Evolutionary conservation across 2,113 vertebrate genomes (phyloP), one percentile per base, ranked within the genome.

Genomic region (Marcusenius ussheri): DNA sequence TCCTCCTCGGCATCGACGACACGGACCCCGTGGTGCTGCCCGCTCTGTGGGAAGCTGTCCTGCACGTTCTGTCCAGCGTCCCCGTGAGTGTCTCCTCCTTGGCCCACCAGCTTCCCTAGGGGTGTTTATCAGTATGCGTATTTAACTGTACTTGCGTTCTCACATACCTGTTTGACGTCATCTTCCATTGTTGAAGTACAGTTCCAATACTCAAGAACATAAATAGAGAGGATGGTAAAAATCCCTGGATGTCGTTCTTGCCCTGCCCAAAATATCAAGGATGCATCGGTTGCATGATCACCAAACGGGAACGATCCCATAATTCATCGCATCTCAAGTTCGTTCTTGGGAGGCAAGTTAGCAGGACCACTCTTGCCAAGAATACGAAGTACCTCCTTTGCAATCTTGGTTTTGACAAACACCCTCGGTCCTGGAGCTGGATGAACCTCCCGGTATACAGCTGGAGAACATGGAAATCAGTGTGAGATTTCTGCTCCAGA

Each of bases 1-100:
- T 99, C 88, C 96, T 99, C 45, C 96, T 98, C 46, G 97, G 94
- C 91, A 97, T 99, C 3, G 98, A 98, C 0, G 98, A 99, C 94
- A 97, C 96, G 0, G 98, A 99, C 92, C 98, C 98, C 1, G 56
- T 97, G 8, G 98, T 98, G 83, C 96, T 99, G 91, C 97, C 97
- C 0, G 94, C 97, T 24, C 96, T 98, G 89, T 99, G 98, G 98
- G 97, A 99, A 93, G 97, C 98, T 9, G 97, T 98, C 0, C 97
- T 99, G 50, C 96, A 97, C 21, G 94, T 96, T 7, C 31, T 97
- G 46, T 95, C 96, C 42, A 96, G 95, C 9, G 39, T 99, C 91
- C 95, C 97, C 93, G 98, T 99, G 93, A 95, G 94, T 46, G 39
- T 13, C 35, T 46, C 56, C 2, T 24, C 10, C 17, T 35, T 31